Evolutionary conservation across 1,140 invertebrate species (phyloP).

Genomic region (Cydia strobilella): DNA sequence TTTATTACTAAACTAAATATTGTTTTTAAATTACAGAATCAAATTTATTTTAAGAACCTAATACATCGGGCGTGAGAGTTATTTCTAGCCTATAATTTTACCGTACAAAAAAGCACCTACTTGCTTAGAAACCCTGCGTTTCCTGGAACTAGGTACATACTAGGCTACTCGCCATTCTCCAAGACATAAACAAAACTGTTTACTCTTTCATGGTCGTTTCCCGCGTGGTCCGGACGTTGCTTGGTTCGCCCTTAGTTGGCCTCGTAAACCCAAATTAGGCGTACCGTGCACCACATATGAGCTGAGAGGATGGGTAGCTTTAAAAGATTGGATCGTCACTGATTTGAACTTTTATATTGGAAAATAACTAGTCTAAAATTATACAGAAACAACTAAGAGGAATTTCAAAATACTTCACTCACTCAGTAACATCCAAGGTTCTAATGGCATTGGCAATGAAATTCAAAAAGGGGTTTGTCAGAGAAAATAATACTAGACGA

Average conservation of each 20-base stretch:
- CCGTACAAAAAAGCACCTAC: background rate
- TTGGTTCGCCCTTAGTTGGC: slow-evolving; percentile 28
- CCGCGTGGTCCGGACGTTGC: slow-evolving; percentile 1
- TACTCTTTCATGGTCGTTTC: slow-evolving; percentile 22
- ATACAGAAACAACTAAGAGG: too few species aligned
- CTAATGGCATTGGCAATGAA: too few species aligned
- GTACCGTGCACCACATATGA: background rate
- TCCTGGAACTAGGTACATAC: background rate
- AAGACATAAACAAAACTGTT: slow-evolving; percentile 13
- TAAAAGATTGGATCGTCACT: background rate
- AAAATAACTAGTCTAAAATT: too few species aligned
- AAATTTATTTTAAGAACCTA: too few species aligned
- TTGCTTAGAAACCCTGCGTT: background rate
- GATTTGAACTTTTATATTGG: too few species aligned
- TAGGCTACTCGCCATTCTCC: background rate
- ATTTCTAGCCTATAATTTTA: background rate
- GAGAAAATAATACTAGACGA: too few species aligned
- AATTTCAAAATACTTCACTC: too few species aligned
- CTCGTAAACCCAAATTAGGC: slow-evolving; percentile 32
- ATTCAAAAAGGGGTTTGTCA: too few species aligned
- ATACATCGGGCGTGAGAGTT: too few species aligned
- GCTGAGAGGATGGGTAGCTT: background rate
- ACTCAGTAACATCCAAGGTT: too few species aligned
- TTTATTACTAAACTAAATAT: too few species aligned
- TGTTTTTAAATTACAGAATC: too few species aligned